A percentile compares a stretch with the other conserved stretches of the same genome.
Evolutionary conservation across 2,888 invertebrate genomes (phyloP).

Genomic region (Lymantria dispar): DNA sequence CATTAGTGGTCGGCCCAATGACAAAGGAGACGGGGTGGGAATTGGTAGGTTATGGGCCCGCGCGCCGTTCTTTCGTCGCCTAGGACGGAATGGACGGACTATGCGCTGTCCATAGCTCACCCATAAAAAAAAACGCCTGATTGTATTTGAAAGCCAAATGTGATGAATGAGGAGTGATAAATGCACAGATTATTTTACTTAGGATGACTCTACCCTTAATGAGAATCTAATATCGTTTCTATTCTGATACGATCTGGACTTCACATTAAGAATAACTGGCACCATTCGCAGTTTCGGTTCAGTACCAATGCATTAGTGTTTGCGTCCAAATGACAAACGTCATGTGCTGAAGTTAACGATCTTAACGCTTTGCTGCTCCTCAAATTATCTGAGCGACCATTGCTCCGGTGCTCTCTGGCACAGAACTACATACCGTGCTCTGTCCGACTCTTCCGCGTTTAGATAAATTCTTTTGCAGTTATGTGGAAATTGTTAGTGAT

Average conservation of each 20-base stretch:
- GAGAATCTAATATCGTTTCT: not conserved
- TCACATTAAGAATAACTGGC: slow-evolving; percentile 5
- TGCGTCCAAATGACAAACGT: slow-evolving; percentile 65
- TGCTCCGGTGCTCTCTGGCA: slow-evolving; percentile 72
- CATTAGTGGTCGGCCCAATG: too few relatives aligned
- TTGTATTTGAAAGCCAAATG: too few relatives aligned
- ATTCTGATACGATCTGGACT: not conserved
- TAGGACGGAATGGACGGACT: too few relatives aligned
- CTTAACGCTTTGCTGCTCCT: slow-evolving; percentile 78
- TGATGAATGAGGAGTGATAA: too few relatives aligned
- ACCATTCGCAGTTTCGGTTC: slow-evolving; percentile 33
- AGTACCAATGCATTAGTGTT: slow-evolving; percentile 42
- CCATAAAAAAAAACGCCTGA: too few relatives aligned
- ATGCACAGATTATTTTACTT: too few relatives aligned
- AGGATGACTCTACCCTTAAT: too few relatives aligned
- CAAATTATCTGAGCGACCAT: slow-evolving; percentile 76
- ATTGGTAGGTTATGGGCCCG: too few relatives aligned
- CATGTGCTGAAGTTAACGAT: slow-evolving; percentile 67
- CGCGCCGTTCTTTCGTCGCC: too few relatives aligned
- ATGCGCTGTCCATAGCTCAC: too few relatives aligned
- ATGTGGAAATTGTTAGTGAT: slow-evolving; percentile 15
- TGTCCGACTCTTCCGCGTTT: slow-evolving; percentile 70
- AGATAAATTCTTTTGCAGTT: slow-evolving; percentile 37
- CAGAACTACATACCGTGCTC: slow-evolving; percentile 71
- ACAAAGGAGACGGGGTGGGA: too few relatives aligned